Base-by-base conservation (phyloP, 2,888 invertebrate species). In the Leptarthrus brevirostris region DNA sequence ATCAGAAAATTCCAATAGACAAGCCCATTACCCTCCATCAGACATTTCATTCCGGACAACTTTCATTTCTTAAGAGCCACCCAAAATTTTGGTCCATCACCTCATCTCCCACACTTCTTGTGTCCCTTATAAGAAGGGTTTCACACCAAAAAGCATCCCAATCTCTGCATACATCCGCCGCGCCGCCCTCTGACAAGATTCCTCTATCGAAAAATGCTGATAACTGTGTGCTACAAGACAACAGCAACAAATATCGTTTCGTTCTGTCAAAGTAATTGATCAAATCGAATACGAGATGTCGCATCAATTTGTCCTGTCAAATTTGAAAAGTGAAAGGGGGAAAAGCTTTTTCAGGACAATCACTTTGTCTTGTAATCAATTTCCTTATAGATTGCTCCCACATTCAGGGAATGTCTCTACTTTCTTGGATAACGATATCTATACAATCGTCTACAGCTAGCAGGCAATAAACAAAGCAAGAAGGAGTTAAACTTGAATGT, bases 231-330 rank as follows among this genome's bases (percentile, higher is more conserved):
- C 44, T 1, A 44, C 6, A 44, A 14, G 18, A 6, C 22, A 49
- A 12, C 49, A 49, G 18, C 49, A 49, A 49, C 49, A 20, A 14
- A 26, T 10, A 26, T 54, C 14, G 26, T 54, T 26, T 26, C 30
- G 54, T 26, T n/a, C n/a, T 54, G 26, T 54, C 24, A 26, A 54
- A 54, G 69, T 72, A 72, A 72, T 72, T 72, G 58, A 72, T 72
- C 47, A 78, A 80, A 81, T 81, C 80, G 80, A 81, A 81, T 81
- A 79, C 79, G 79, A 80, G 79, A 80, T 81, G 81, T 81, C 81
- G 80, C 80, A 80, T 81, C 79, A 80, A 81, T 81, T 80, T 80
- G 79, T 78, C 77, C 78, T 79, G 80, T 81, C 79, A 78, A 74
- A 75, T 79, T 79, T 81, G 81, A 81, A 80, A 80, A 80, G 79